Conservation (phyloP, 2,888 invertebrate genomes). For the Lucinisca nassula region DNA sequence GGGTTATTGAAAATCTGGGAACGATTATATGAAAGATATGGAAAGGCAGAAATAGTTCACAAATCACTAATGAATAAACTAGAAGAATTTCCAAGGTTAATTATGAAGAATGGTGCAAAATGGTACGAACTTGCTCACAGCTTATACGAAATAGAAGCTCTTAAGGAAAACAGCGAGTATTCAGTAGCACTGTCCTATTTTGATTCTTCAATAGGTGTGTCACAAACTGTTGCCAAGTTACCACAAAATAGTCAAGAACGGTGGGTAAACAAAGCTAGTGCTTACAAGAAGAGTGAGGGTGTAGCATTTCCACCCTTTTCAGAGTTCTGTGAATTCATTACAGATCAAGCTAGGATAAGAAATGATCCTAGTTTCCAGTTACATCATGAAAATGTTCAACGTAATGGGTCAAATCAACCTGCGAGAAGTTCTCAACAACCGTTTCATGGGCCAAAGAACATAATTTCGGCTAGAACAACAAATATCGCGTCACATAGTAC, state of each 20-base stretch:
- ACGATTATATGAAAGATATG: constrained; percentile 32
- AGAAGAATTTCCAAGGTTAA: too few species aligned
- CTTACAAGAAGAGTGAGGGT: neutral
- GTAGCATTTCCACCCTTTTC: neutral
- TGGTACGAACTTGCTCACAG: neutral
- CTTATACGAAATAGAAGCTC: neutral
- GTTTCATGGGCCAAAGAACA: too few species aligned
- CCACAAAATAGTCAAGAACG: neutral
- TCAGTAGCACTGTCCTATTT: neutral
- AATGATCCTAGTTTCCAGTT: neutral
- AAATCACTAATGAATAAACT: too few species aligned
- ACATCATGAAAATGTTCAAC: too few species aligned
- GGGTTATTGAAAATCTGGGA: constrained; percentile 6
- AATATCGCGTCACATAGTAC: too few species aligned
- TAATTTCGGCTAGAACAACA: too few species aligned
- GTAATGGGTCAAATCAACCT: too few species aligned
- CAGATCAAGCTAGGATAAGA: neutral
- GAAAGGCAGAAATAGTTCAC: constrained; percentile 15
- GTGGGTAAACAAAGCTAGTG: neutral
- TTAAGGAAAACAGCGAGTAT: neutral
- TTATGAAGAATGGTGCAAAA: neutral
- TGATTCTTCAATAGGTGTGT: neutral
- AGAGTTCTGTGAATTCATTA: neutral
- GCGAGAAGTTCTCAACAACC: too few species aligned
- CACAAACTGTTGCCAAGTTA: neutral